Conservation (phyloP, 2,113 vertebrate genomes). For the Sialia sialis region DNA sequence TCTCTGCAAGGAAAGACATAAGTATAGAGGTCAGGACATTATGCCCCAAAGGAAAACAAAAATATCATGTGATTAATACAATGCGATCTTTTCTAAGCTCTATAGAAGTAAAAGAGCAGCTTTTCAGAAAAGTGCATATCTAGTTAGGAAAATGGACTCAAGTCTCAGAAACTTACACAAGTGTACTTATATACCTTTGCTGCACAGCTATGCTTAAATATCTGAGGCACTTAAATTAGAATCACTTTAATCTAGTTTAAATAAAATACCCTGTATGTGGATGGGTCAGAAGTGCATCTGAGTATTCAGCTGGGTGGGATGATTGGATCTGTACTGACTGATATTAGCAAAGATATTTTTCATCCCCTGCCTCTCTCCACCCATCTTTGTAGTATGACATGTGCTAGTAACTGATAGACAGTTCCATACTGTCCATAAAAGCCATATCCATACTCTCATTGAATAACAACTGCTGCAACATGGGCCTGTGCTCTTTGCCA, state of each 20-base stretch:
- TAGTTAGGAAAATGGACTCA: not conserved
- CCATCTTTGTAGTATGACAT: not conserved
- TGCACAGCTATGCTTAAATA: not conserved
- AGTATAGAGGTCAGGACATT: not conserved
- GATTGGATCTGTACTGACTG: not conserved
- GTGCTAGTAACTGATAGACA: not conserved
- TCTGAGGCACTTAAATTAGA: not conserved
- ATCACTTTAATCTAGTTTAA: not conserved
- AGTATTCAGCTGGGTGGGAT: not conserved
- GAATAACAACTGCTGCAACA: not conserved
- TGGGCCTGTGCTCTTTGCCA: not conserved
- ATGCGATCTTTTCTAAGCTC: not conserved
- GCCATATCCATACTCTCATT: not conserved
- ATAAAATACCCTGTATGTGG: not conserved
- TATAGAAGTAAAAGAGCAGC: not conserved
- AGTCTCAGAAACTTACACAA: not conserved
- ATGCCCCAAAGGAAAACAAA: not conserved
- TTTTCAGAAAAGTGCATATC: not conserved
- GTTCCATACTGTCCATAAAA: no score
- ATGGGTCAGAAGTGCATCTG: not conserved
- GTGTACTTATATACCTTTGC: not conserved
- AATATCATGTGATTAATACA: not conserved
- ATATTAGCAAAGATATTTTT: not conserved
- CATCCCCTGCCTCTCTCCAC: not conserved
- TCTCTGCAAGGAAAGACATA: not conserved